phyloP scores from a whole-genome alignment of 2,797 vertebrate genomes.

The Monodelphis domestica region DNA sequence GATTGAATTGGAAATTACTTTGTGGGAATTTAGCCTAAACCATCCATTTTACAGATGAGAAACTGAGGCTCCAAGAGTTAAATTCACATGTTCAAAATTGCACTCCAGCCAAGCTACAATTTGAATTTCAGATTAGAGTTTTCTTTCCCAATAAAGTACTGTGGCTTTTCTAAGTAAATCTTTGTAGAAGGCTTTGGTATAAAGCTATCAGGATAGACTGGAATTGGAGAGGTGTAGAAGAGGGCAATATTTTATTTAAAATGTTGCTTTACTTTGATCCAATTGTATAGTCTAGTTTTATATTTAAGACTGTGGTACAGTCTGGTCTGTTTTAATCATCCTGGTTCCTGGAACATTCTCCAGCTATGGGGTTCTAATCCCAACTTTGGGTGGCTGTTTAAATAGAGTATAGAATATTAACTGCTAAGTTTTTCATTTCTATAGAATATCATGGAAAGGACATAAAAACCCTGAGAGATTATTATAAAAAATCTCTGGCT shows the following conservation, averaged over 20 bases:
- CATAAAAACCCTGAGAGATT: not conserved
- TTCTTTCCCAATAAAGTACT: not conserved
- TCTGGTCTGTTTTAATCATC: not conserved
- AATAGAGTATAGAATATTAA: not conserved
- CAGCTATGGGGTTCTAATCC: not conserved
- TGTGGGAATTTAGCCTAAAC: not conserved
- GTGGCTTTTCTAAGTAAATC: not conserved
- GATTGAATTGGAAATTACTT: not conserved
- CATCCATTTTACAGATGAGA: not conserved
- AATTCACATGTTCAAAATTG: not conserved
- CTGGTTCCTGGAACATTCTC: not conserved
- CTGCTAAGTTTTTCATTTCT: not conserved
- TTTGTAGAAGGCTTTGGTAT: not conserved
- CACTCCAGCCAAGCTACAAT: not conserved
- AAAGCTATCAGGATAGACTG: not conserved
- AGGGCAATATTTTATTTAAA: not conserved
- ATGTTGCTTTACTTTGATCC: not conserved
- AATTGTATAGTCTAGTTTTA: not conserved
- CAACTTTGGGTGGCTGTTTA: not conserved
- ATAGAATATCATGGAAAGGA: not conserved
- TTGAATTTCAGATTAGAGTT: not conserved
- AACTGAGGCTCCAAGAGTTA: not conserved
- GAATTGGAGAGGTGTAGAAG: not conserved
- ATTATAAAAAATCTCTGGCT: not conserved
- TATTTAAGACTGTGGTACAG: not conserved